Conservation (phyloP, 2,797 vertebrate species). For the Anabas testudineus region DNA sequence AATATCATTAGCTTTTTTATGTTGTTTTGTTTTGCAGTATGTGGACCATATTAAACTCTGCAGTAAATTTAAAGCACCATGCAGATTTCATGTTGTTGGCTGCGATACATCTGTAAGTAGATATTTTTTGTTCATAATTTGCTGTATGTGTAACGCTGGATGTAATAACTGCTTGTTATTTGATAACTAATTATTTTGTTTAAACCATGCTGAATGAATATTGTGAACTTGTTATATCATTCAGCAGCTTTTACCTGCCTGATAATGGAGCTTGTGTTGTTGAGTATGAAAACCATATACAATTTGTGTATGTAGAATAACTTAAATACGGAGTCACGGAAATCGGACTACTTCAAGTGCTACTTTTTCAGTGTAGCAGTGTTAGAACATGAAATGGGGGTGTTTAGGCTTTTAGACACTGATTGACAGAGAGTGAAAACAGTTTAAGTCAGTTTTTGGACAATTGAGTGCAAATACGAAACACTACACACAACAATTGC, state of each 20-base stretch:
- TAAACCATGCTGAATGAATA: no score
- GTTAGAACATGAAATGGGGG: background rate
- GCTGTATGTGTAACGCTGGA: slow-evolving; percentile 46
- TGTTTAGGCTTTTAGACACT: slow-evolving; percentile 5
- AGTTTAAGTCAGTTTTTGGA: no score
- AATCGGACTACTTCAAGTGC: background rate
- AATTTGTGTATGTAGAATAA: background rate
- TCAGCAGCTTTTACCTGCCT: slow-evolving; percentile 41
- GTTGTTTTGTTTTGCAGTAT: slow-evolving; percentile 86
- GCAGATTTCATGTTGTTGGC: slow-evolving; percentile 92
- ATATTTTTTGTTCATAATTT: slow-evolving; percentile 68
- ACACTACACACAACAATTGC: no score
- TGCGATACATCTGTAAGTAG: slow-evolving; percentile 92
- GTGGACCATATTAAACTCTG: slow-evolving; percentile 94
- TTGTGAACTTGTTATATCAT: slow-evolving; percentile 26
- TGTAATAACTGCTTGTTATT: slow-evolving; percentile 37
- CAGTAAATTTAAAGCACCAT: slow-evolving; percentile 91
- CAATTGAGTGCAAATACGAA: no score
- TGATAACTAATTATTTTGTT: slow-evolving; percentile 18
- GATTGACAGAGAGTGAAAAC: background rate
- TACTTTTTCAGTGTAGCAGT: background rate
- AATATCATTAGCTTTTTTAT: slow-evolving; percentile 69
- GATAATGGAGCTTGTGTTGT: slow-evolving; percentile 17
- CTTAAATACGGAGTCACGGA: no score
- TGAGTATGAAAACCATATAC: slow-evolving; percentile 3